phyloP scores from a whole-genome alignment of 2,113 vertebrate genomes.

The Lathamus discolor region DNA sequence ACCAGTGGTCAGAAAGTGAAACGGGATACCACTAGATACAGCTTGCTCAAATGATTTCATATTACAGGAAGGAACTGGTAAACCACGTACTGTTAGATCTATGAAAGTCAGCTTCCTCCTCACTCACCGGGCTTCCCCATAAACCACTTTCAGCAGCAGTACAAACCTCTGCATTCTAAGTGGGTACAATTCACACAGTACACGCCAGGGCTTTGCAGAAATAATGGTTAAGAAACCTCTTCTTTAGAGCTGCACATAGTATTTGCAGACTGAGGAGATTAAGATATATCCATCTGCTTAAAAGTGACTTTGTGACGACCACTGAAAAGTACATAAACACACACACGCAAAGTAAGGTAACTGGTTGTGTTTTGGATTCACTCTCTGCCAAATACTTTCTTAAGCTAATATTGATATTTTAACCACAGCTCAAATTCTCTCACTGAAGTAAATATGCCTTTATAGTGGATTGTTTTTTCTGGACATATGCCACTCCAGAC shows the following conservation, averaged over 20 bases:
- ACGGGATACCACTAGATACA: background rate
- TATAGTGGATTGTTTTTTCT: conserved; percentile 43
- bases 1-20: background rate
- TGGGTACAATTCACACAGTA: fast-evolving
- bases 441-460: conserved; percentile 64
- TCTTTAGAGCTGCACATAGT: background rate
- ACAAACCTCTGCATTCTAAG: background rate
- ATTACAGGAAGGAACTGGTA: background rate
- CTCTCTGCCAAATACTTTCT: conserved; percentile 70
- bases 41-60: fast-evolving
- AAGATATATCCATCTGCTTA: background rate
- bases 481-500: conserved; percentile 56
- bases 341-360: background rate
- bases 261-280: background rate
- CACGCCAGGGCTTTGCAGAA: background rate
- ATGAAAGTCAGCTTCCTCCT: background rate
- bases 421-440: conserved; percentile 67
- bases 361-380: background rate
- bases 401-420: conserved; percentile 74
- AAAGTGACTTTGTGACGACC: background rate
- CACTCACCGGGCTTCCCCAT: background rate
- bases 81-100: fast-evolving
- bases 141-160: background rate
- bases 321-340: background rate
- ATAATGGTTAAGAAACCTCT: background rate